A percentile compares a stretch with the other conserved stretches of the same genome.
Conservation (phyloP, 2,797 vertebrate genomes). For the Halcyon smyrnensis region DNA sequence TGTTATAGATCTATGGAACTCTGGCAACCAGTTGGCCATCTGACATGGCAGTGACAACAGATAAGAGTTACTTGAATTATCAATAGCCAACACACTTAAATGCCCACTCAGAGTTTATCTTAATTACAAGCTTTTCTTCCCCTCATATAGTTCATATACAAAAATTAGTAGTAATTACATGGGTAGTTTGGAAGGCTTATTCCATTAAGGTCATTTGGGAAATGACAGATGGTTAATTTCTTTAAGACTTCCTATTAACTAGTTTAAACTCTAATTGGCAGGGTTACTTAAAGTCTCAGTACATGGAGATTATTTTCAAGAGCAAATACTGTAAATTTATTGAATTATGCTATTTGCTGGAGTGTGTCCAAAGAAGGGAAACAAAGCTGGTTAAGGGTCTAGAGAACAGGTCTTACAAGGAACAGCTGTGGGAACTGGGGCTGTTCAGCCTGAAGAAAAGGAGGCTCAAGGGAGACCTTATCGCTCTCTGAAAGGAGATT, state of each 20-base stretch:
- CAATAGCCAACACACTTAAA: neutral
- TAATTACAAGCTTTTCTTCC: neutral
- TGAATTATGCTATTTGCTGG: neutral
- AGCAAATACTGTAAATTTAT: neutral
- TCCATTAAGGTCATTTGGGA: neutral
- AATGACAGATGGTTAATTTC: constrained; percentile 41
- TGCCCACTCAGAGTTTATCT: neutral
- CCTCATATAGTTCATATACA: neutral
- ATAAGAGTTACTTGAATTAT: neutral
- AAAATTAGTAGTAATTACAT: constrained; percentile 24
- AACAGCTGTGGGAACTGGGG: neutral
- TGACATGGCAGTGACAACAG: neutral
- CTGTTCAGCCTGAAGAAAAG: neutral
- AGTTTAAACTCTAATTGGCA: constrained; percentile 33
- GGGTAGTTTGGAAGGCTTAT: neutral
- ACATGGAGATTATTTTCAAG: neutral
- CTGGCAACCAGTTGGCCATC: neutral
- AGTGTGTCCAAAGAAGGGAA: neutral
- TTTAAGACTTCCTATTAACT: constrained; percentile 20
- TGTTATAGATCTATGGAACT: neutral
- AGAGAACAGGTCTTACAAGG: neutral
- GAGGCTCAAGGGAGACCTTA: neutral
- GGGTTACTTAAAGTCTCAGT: neutral
- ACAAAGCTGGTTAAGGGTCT: neutral
- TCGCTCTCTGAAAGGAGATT: neutral